Percentiles rank a stretch among this genome's conserved stretches.
Evolutionary conservation across 2,888 invertebrate species (phyloP).

Genomic region (Synergus itoensis): DNA sequence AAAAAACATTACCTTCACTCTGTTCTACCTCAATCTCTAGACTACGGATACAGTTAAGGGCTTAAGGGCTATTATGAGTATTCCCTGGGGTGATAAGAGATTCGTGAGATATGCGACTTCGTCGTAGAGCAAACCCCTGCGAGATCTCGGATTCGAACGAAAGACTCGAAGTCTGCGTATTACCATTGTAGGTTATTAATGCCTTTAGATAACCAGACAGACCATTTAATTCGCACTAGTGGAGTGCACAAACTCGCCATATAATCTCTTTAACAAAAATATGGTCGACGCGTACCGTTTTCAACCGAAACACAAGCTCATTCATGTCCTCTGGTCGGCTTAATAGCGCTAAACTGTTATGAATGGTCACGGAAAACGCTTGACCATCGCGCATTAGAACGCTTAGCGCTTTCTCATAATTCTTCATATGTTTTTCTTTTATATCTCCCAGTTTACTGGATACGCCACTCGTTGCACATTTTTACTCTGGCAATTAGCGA

Average conservation of each 20-base stretch:
- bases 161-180: conserved; percentile 33
- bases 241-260: conserved; percentile 26
- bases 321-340: conserved; percentile 33
- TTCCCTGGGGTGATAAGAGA: conserved; percentile 47
- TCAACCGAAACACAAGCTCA: conserved; percentile 36
- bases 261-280: conserved; percentile 42
- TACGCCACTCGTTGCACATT: not conserved
- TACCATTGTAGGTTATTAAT: conserved; percentile 27
- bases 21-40: conserved; percentile 43
- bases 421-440: not conserved
- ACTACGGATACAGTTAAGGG: conserved; percentile 41
- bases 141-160: conserved; percentile 37
- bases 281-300: conserved; percentile 38
- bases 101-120: conserved; percentile 46
- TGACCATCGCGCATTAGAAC: conserved; percentile 38
- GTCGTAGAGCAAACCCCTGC: conserved; percentile 33
- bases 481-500: not conserved
- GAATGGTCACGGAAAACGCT: conserved; percentile 28
- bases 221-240: conserved; percentile 34
- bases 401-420: conserved; percentile 38
- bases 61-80: conserved; percentile 35
- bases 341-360: conserved; percentile 40
- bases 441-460: not conserved
- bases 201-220: conserved; percentile 32
- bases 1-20: conserved; percentile 40